These are phyloP conservation scores for Tangachromis dhanisi DNA, from an alignment of 2,113 vertebrate species.

Conservation along the genomic window DNA sequence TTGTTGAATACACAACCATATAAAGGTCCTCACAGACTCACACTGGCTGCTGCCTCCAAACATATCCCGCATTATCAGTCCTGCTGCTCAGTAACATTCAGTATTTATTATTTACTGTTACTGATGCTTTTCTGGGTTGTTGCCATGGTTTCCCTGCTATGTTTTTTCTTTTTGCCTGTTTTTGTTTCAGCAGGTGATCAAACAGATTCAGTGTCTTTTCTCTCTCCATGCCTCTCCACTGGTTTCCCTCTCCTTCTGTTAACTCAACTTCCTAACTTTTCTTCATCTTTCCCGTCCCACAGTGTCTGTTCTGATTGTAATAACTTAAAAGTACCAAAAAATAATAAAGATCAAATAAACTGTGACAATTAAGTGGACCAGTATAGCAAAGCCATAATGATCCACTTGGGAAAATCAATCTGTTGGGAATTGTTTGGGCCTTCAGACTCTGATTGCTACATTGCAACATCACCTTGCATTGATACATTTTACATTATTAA, in stretches of 20 bases:
- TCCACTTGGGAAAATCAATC: not conserved
- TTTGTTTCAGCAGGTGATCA: not conserved
- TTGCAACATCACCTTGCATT: not conserved
- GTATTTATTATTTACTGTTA: not conserved
- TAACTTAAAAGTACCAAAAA: not conserved
- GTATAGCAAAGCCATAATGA: accelerated
- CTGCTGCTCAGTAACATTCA: not conserved
- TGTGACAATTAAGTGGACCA: accelerated
- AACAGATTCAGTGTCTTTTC: not conserved
- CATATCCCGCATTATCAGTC: not conserved
- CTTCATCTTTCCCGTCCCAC: not conserved
- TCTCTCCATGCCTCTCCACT: not conserved
- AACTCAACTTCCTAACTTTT: not conserved
- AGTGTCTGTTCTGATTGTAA: not conserved
- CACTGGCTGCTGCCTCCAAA: not conserved
- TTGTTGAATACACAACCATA: not conserved
- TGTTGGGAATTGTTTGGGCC: not conserved
- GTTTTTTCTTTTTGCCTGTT: not conserved
- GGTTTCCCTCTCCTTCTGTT: not conserved
- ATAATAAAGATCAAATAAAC: not conserved
- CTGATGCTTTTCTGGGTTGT: not conserved
- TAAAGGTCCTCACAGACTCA: not conserved
- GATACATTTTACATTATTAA: not conserved
- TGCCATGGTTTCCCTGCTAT: not conserved
- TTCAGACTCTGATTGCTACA: not conserved